phyloP scores from a whole-genome alignment of 2,797 vertebrate genomes.

The Steatocranus sp. region DNA sequence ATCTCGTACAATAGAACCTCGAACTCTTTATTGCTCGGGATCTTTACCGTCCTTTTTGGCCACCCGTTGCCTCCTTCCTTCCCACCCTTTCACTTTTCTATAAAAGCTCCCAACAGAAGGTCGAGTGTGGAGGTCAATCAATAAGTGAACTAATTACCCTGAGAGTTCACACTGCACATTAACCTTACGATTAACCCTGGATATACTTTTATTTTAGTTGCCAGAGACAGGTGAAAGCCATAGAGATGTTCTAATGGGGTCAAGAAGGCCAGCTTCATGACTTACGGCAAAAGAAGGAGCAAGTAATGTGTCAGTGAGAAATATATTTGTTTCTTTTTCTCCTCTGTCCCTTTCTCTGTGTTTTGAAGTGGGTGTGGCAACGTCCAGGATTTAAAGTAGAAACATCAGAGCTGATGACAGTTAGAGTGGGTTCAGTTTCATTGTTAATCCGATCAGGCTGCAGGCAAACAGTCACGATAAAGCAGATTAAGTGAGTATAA shows the following conservation, averaged over 20 bases:
- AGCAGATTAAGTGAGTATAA: neutral
- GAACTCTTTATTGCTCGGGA: neutral
- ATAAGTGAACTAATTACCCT: conserved; percentile 62
- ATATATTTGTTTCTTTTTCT: neutral
- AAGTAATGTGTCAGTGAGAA: neutral
- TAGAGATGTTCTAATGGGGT: conserved; percentile 3
- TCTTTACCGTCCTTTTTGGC: neutral
- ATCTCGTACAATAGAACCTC: conserved; percentile 1
- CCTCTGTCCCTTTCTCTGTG: neutral
- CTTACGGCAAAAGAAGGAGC: neutral
- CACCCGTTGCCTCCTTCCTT: neutral
- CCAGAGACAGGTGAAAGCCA: neutral
- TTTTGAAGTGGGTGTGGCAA: neutral
- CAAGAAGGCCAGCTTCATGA: neutral
- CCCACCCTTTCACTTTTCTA: neutral
- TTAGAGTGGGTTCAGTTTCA: neutral
- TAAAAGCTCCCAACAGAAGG: conserved; percentile 45
- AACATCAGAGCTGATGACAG: neutral
- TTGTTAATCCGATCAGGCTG: neutral
- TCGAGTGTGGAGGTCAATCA: conserved; percentile 51
- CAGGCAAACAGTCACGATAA: neutral
- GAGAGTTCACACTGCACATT: conserved; percentile 29
- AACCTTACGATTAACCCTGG: conserved; percentile 35
- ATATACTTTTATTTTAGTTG: neutral
- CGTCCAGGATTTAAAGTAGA: neutral